These are phyloP conservation scores for Aythya baeri DNA, from an alignment of 2,113 vertebrate genomes.

Conservation along the genomic window DNA sequence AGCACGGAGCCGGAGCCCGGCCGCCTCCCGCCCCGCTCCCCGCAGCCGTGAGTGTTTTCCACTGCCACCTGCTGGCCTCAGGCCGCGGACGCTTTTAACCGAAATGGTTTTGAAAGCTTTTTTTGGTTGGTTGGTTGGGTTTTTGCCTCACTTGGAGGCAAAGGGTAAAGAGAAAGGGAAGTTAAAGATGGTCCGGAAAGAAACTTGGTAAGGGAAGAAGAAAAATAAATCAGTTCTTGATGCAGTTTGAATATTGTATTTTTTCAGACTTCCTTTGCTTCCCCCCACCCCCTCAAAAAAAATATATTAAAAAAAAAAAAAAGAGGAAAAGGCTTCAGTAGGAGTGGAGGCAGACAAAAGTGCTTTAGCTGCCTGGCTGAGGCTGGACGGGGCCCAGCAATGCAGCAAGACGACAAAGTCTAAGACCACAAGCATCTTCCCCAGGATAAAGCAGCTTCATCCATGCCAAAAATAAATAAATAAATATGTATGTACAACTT, in stretches of 20 bases:
- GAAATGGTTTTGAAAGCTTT: background rate
- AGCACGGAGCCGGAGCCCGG: background rate
- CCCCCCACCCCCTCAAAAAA: no score
- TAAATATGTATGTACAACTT: background rate
- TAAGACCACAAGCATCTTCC: background rate
- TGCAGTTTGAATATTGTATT: background rate
- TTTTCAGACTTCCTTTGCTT: background rate
- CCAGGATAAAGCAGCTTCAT: fast-evolving
- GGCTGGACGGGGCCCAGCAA: background rate
- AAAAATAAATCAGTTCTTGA: no score
- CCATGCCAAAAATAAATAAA: background rate
- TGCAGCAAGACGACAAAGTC: background rate
- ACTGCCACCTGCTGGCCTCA: constrained; percentile 50
- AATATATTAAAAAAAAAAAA: background rate
- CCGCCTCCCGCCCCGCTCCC: no score
- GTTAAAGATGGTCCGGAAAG: fast-evolving
- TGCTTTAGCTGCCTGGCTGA: background rate
- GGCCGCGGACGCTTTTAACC: background rate
- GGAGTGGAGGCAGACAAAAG: fast-evolving
- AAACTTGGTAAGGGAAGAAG: fast-evolving
- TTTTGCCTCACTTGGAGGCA: background rate
- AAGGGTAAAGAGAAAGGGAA: background rate
- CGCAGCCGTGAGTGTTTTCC: background rate
- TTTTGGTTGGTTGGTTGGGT: background rate
- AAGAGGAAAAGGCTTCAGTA: background rate